phyloP scores from a whole-genome alignment of 1,140 invertebrate species.

The Melitaea cinxia region DNA sequence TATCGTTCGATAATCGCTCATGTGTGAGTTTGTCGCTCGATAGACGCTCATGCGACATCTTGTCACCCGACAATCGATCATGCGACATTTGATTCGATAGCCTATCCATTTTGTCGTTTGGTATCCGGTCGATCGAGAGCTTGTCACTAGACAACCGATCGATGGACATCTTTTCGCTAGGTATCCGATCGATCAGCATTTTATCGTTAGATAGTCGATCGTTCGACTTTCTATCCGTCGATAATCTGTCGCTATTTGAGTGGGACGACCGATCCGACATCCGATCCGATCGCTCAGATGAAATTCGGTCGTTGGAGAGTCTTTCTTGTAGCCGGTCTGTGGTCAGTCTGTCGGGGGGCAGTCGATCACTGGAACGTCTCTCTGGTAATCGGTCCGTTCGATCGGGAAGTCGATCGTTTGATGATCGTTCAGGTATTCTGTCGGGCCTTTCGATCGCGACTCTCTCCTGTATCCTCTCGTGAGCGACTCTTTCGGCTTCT shows the following conservation, averaged over 20 bases:
- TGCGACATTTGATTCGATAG: too few relatives aligned
- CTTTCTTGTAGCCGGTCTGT: conserved; percentile 46
- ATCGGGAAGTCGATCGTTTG: conserved; percentile 56
- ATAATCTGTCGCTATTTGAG: conserved; percentile 28
- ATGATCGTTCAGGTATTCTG: conserved; percentile 37
- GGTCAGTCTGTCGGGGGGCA: conserved; percentile 45
- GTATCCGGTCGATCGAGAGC: conserved; percentile 33
- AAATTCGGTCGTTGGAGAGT: conserved; percentile 35
- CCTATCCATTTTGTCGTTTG: conserved; percentile 30
- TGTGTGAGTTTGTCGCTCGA: conserved; percentile 41
- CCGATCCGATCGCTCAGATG: conserved; percentile 32
- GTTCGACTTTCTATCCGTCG: conserved; percentile 37
- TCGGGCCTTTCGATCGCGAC: conserved; percentile 53
- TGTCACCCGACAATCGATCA: conserved; percentile 45
- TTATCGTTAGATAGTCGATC: conserved; percentile 45
- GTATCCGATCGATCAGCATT: conserved; percentile 45
- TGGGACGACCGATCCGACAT: conserved; percentile 37
- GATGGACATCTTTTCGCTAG: conserved; percentile 46
- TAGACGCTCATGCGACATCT: conserved; percentile 44
- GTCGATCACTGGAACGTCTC: conserved; percentile 44
- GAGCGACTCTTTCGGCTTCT: conserved; percentile 51
- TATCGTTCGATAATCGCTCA: conserved; percentile 39
- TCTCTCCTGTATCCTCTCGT: conserved; percentile 58
- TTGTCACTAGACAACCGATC: conserved; percentile 45
- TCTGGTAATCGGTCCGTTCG: conserved; percentile 42